phyloP scores from a whole-genome alignment of 2,888 invertebrate genomes.

The Leucoma salicis region DNA sequence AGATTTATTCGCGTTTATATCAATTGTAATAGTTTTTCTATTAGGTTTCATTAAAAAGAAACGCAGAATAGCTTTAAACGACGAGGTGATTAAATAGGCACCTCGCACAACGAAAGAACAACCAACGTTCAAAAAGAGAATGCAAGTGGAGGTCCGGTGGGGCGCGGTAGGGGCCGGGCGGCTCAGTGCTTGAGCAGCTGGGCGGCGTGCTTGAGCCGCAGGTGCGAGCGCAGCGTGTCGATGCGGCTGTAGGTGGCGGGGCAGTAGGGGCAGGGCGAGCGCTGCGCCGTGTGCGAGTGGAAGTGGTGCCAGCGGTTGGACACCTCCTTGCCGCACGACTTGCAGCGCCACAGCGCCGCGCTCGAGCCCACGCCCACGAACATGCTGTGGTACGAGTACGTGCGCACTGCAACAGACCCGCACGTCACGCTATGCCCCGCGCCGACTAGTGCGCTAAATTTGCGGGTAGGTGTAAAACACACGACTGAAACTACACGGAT shows the following conservation, averaged over 20 bases:
- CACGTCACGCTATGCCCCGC: background rate
- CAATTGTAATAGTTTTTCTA: no score
- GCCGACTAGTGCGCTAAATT: slow-evolving; percentile 29
- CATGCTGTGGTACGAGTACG: slow-evolving; percentile 91
- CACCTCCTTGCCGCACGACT: slow-evolving; percentile 92
- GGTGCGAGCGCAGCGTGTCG: slow-evolving; percentile 91
- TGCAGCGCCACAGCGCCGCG: slow-evolving; percentile 90
- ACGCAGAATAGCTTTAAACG: background rate
- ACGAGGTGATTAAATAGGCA: background rate
- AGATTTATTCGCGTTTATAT: no score
- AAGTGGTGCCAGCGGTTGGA: slow-evolving; percentile 95
- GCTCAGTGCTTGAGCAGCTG: slow-evolving; percentile 71
- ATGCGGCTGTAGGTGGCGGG: slow-evolving; percentile 93
- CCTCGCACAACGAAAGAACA: slow-evolving; percentile 42
- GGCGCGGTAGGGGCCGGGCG: slow-evolving; percentile 11
- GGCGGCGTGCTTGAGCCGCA: slow-evolving; percentile 88
- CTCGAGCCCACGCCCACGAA: slow-evolving; percentile 88
- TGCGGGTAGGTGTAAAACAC: slow-evolving; percentile 62
- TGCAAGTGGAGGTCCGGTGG: slow-evolving; percentile 20
- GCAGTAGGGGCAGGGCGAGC: slow-evolving; percentile 92
- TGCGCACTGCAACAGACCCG: slow-evolving; percentile 55
- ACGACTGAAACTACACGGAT: slow-evolving; percentile 80
- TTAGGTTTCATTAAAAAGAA: no score
- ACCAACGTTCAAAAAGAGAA: slow-evolving; percentile 32
- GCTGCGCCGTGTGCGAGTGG: slow-evolving; percentile 91